Base-by-base conservation (phyloP, 1,140 invertebrate genomes). In the Drosophila nigrodunni region DNA sequence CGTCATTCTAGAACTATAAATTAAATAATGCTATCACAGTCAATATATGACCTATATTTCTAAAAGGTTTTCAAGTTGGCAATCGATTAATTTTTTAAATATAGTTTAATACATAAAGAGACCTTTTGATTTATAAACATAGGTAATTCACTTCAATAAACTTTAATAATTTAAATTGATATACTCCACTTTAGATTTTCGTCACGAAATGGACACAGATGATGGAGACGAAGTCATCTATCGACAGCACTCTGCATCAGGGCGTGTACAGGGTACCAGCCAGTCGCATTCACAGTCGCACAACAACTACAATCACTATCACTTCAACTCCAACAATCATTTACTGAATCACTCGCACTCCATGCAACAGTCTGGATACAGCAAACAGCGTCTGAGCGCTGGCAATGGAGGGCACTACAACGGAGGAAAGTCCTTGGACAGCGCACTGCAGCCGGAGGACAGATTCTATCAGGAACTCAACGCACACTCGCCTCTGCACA, bases 311-410 rank as follows among this genome's bases (percentile, higher is more conserved):
- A 91, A 91, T 35, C 90, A 91, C 69, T 91, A 91, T 65, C 90
- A 91, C 46, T 91, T 91, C 21, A 91, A 91, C 62, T 91, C 90
- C 1, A 91, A 91, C 49, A 91, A 91, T 37, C 90, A 91, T 69
- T 78, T 91, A 71, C 90, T 91, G 15, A 91, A 91, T 49, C 90
- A 91, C 65, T 90, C 90, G 30, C 90, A 89, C 69, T 89, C 85
- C 11, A 89, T 92, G 81, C 90, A 92, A 25, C 90, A 92, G 13
- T 90, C 90, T 2, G 87, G 82, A 37, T 90, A 91, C 50, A 90
- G 70, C 43, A 91, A 91, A 37, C 90, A 91, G 58, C 80, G 90
- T 0, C 65, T 86, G 1, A 90, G 90, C 55, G 83, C 80, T 34
- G 88, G 82, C 52, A 79, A 81, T 18, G 83, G 78, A 7, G 68